Evolutionary conservation across 2,888 invertebrate species (phyloP), one percentile per base, ranked within the genome.

Genomic region (Lasioglossum morio): DNA sequence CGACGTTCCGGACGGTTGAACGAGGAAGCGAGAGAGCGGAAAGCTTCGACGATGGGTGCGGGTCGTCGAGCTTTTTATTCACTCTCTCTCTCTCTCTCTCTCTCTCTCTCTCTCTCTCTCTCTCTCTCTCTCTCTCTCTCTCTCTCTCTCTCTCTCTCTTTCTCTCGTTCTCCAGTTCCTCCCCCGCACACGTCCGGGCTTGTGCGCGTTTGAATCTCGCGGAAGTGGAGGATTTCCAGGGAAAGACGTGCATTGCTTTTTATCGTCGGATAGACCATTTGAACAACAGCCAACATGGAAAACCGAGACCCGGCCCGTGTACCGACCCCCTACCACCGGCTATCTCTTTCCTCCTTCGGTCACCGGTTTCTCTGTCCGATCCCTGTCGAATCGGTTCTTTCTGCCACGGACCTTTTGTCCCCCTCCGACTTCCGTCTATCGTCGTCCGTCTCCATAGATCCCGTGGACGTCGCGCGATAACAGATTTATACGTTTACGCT

Each of bases 241-340:
- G 77, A 92, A 89, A 92, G 92, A 93, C 93, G 92, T 93, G 93
- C 93, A 93, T 93, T 90, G 92, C 92, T 93, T 94, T 94, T 94
- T 94, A 94, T 94, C 92, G 94, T 93, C 90, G 91, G 88, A 92
- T 93, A 92, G 93, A 94, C 92, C 92, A 93, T 94, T 94, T 94
- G 94, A 94, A 94, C 94, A 94, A 94, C 92, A 93, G 94, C 94
- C 94, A 94, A 94, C 94, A 93, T 92, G 92, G 92, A 93, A 92
- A 92, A 90, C 88, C 87, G 90, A 92, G 85, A 83, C 88, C 87
- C 87, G 70, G 81, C 82, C 82, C 80, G 86, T 84, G 76, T 81
- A 82, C 72, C 66, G 72, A 66, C 66, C 30, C 34, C 66, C 72
- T 74, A 79, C 74, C 63, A n/a, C 40, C 74, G n/a, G 57, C 75